These are phyloP conservation scores for Athalia circularis DNA, from an alignment of 2,888 invertebrate species.

Conservation along the genomic window DNA sequence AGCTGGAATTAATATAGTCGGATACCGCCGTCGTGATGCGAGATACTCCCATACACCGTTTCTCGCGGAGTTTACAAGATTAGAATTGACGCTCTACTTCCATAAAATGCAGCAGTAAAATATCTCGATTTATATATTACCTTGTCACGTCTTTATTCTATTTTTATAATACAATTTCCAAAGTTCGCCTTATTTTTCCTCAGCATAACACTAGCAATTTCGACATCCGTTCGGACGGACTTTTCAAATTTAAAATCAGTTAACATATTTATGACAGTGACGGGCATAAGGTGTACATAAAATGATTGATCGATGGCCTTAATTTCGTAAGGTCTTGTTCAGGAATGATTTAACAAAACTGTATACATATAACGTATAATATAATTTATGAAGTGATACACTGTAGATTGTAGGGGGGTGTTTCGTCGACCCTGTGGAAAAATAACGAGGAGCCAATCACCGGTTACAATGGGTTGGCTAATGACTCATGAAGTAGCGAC, in stretches of 20 bases:
- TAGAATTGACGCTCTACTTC: slow-evolving; percentile 22
- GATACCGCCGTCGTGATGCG: not conserved
- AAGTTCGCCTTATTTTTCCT: no score
- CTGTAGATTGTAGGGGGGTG: not conserved
- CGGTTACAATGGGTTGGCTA: slow-evolving; percentile 30
- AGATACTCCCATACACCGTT: no score
- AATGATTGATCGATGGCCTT: slow-evolving; percentile 23
- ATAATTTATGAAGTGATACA: slow-evolving; percentile 4
- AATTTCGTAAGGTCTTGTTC: slow-evolving; percentile 32
- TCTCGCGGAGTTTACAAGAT: slow-evolving; percentile 29
- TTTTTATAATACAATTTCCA: not conserved
- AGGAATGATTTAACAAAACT: slow-evolving; percentile 38
- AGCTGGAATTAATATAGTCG: slow-evolving; percentile 24
- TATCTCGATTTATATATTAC: not conserved
- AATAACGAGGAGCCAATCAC: slow-evolving; percentile 22
- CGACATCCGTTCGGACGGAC: no score
- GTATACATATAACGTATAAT: not conserved
- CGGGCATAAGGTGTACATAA: slow-evolving; percentile 1
- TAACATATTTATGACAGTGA: not conserved
- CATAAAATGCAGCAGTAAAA: not conserved
- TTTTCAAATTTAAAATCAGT: no score
- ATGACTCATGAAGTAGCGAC: slow-evolving; percentile 32
- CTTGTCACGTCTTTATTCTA: not conserved
- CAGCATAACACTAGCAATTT: no score
- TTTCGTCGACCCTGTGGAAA: not conserved